Conservation (phyloP, 2,888 invertebrate species). For the Pachycephus smyrnensis region DNA sequence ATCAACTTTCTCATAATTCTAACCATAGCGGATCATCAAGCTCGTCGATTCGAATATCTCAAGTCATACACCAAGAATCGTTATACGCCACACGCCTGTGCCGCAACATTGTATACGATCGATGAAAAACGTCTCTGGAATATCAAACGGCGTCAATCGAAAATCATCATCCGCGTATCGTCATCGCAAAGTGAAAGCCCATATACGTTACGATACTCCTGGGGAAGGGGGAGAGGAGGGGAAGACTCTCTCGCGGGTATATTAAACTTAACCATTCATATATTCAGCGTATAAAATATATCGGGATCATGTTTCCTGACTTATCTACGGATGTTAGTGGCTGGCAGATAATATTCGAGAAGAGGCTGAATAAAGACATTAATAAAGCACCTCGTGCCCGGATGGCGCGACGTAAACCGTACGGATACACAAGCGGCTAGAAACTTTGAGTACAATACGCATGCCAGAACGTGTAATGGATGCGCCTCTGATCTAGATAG, state of each 20-base stretch:
- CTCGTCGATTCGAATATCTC: background rate
- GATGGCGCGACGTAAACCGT: slow-evolving; percentile 30
- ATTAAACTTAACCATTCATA: slow-evolving; percentile 16
- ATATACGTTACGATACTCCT: background rate
- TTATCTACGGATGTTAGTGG: slow-evolving; percentile 28
- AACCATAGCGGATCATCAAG: background rate
- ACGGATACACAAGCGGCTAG: slow-evolving; percentile 11
- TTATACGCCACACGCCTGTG: background rate
- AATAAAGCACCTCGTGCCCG: slow-evolving; percentile 46
- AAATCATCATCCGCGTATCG: slow-evolving; percentile 4
- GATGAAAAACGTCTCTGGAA: slow-evolving; percentile 22
- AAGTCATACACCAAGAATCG: background rate
- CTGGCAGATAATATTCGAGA: slow-evolving; percentile 35
- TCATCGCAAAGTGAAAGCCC: slow-evolving; percentile 3
- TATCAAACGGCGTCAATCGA: background rate
- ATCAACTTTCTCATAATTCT: slow-evolving; percentile 7
- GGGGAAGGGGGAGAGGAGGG: background rate
- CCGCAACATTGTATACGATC: background rate
- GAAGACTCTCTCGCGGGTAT: slow-evolving; percentile 16
- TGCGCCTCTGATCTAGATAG: slow-evolving; percentile 36
- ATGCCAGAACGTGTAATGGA: slow-evolving; percentile 34
- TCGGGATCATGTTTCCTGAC: slow-evolving; percentile 32
- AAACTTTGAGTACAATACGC: slow-evolving; percentile 43
- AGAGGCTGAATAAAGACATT: slow-evolving; percentile 50
- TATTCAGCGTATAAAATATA: slow-evolving; percentile 16